A percentile compares a stretch with the other conserved stretches of the same genome.
phyloP scores from a whole-genome alignment of 2,888 invertebrate species.

The Meloe dianella region DNA sequence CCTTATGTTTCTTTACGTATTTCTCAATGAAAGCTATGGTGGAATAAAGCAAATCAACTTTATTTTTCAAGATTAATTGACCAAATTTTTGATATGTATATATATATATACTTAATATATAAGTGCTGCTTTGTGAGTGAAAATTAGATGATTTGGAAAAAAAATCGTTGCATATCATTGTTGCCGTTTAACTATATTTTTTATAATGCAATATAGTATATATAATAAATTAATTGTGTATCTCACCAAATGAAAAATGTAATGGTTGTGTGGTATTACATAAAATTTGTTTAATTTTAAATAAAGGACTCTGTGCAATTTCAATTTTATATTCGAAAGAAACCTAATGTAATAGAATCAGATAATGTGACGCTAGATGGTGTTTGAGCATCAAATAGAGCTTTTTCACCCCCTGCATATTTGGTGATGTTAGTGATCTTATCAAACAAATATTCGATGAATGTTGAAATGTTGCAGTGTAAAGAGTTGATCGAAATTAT shows the following conservation, averaged over 20 bases:
- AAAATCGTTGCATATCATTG: conserved; percentile 38
- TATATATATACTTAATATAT: no score
- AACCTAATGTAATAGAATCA: no score
- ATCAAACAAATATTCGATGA: no score
- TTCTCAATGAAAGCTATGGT: conserved; percentile 50
- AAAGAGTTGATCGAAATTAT: no score
- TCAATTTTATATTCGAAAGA: no score
- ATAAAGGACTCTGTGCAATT: background rate
- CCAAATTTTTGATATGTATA: conserved; percentile 30
- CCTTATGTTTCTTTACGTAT: conserved; percentile 54
- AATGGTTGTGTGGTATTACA: background rate
- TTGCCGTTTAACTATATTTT: conserved; percentile 32
- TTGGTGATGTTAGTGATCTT: no score
- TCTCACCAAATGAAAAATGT: background rate
- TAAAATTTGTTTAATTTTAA: background rate
- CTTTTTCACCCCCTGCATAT: no score
- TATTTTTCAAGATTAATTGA: conserved; percentile 21
- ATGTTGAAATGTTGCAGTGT: no score
- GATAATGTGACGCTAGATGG: background rate
- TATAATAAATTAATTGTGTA: conserved; percentile 16
- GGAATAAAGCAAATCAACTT: conserved; percentile 27
- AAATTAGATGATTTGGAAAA: no score
- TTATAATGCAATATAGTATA: conserved; percentile 24
- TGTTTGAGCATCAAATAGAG: background rate
- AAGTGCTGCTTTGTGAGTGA: conserved; percentile 2